Base-by-base conservation (phyloP, 2,888 invertebrate species). In the Dynastes maya region DNA sequence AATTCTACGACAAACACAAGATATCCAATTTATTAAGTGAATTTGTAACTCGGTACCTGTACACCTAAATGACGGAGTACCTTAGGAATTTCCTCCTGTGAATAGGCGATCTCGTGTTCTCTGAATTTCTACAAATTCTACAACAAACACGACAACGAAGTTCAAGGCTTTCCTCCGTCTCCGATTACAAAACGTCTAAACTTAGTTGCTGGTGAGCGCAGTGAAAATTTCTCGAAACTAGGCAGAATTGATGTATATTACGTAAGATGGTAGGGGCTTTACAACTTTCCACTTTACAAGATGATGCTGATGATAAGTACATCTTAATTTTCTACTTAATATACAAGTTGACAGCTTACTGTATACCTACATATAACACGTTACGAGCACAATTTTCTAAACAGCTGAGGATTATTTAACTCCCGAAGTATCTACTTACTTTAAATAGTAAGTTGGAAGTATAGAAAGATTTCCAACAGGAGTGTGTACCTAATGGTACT, bases 1-100 rank as follows among this genome's bases (percentile, higher is more conserved):
- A 64, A 64, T 64, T 64, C n/a, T n/a, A 64, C 37, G 16, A 64
- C 64, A 64, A 64, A 37, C 64, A 64, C 64, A 64, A 32, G 64
- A 64, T 40, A 64, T 64, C 32, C 64, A 64, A 64, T 64, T 64
- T 64, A 40, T 64, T 64, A 64, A 64, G 40, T 40, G 37, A 64
- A 37, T 37, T 8, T 58, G 55, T 22, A 58, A 58, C 55, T 58
- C 16, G 8, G 55, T 58, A 16, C 9, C 55, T 58, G 8, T 58
- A 22, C 22, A 58, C 16, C 16, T 58, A 58, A 58, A 58, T 22
- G 55, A 16, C 22, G 55, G n/a, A 32, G 0, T n/a, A n/a, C n/a
- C 32, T n/a, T 32, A 37, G 64, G 37, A n/a, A 64, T 37, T 64
- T 64, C 32, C 40, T 29, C 16, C 64, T 64, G 32, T 64, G 3